phyloP scores from a whole-genome alignment of 2,797 vertebrate species.

The Rhincodon typus region DNA sequence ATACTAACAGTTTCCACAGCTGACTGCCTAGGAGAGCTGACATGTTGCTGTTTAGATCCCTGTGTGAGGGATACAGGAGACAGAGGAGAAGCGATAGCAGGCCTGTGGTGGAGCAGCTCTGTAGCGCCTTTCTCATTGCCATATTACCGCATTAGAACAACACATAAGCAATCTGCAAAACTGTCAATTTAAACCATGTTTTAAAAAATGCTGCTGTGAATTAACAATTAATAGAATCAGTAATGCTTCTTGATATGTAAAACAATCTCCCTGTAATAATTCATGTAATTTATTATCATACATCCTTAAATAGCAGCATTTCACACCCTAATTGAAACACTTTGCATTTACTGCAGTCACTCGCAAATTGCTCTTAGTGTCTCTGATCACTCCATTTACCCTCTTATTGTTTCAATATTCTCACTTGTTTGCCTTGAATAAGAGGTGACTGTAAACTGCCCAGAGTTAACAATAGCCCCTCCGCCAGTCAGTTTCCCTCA shows the following conservation, averaged over 20 bases:
- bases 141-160: background rate
- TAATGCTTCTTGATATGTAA: background rate
- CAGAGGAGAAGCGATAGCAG: background rate
- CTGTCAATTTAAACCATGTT: background rate
- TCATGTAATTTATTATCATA: background rate
- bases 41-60: background rate
- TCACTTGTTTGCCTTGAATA: background rate
- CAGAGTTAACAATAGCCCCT: background rate
- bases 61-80: background rate
- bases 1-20: background rate
- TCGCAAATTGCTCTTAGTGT: background rate
- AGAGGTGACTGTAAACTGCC: background rate
- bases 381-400: background rate
- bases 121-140: background rate
- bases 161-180: background rate
- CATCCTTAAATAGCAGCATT: background rate
- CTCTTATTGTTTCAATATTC: background rate
- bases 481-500: too few species aligned
- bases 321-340: background rate
- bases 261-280: conserved; percentile 13
- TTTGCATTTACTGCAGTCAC: background rate
- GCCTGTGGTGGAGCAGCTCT: background rate
- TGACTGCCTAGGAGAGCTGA: conserved; percentile 4
- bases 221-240: background rate
- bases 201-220: background rate